Percentiles rank a stretch among this genome's conserved stretches.
These are phyloP conservation scores for Theonella swinhoei DNA, from an alignment of 37 sponge, comb jelly and placozoan species.

Conservation along the genomic window DNA sequence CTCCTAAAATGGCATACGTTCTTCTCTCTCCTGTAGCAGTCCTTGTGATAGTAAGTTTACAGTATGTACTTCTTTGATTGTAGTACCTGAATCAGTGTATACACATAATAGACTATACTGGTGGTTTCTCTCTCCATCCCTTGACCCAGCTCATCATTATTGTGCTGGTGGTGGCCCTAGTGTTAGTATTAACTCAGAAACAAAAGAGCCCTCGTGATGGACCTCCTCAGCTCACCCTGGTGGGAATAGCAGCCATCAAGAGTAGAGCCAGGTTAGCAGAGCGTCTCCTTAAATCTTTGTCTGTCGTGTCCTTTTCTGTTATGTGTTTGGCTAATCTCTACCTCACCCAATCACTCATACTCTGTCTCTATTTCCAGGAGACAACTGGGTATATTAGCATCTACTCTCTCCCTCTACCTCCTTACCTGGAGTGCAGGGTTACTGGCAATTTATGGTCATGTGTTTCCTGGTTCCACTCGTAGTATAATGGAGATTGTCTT, in stretches of 20 bases:
- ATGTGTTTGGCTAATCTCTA: neutral
- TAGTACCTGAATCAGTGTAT: too few relatives aligned
- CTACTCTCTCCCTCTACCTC: slow-evolving; percentile 5
- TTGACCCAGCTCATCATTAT: neutral
- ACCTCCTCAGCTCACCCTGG: neutral
- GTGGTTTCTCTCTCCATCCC: neutral
- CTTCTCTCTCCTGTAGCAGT: slow-evolving; percentile 12
- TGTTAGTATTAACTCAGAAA: neutral
- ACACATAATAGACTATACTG: too few relatives aligned
- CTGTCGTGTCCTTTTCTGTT: neutral
- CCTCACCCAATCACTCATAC: neutral
- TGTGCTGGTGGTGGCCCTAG: neutral
- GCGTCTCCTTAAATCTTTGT: neutral
- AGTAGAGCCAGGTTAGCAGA: slow-evolving; percentile 6
- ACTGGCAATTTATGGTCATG: slow-evolving; percentile 9
- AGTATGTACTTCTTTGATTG: too few relatives aligned
- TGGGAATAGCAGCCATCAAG: neutral
- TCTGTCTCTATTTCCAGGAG: neutral
- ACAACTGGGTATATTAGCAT: slow-evolving; percentile 13
- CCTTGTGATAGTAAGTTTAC: slow-evolving; percentile 31
- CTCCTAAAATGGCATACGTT: neutral
- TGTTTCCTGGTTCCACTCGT: neutral
- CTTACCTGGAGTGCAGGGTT: slow-evolving; percentile 3
- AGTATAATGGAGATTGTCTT: slow-evolving; percentile 17
- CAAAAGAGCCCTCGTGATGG: neutral